Conservation (phyloP, 1,140 invertebrate genomes). For the Hyposmocoma kahamanoa region DNA sequence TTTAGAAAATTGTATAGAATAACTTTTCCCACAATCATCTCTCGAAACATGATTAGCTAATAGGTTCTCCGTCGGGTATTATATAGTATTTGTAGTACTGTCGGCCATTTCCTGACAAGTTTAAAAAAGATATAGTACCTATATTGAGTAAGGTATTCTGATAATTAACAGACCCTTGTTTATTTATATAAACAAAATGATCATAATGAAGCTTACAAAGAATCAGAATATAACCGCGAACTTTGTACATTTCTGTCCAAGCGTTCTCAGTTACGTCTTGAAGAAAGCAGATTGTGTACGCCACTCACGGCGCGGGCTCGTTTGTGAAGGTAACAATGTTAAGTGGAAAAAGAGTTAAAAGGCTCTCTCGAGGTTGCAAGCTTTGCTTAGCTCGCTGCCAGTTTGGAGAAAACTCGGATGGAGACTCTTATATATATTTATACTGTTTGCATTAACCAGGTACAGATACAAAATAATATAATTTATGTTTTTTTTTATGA, state of each 20-base stretch:
- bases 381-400: neutral
- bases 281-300: conserved; percentile 39
- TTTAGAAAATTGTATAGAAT: no score
- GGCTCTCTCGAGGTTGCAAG: conserved; percentile 14
- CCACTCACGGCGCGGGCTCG: conserved; percentile 45
- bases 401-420: neutral
- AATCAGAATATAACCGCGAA: neutral
- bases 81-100: no score
- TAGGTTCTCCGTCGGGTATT: no score
- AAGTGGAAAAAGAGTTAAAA: conserved; percentile 57
- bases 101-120: neutral
- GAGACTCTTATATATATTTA: no score
- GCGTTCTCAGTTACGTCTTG: conserved; percentile 1
- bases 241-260: neutral
- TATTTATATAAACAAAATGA: neutral
- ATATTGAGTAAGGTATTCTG: no score
- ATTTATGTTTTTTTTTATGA: no score
- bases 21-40: no score
- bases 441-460: no score
- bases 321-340: conserved; percentile 63
- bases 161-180: neutral
- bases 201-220: neutral
- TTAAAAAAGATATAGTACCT: neutral
- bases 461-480: no score
- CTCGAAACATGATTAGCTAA: no score